A percentile compares a stretch with the other conserved stretches of the same genome.
phyloP scores from a whole-genome alignment of 2,888 invertebrate species.

The Trisateles emortualis region DNA sequence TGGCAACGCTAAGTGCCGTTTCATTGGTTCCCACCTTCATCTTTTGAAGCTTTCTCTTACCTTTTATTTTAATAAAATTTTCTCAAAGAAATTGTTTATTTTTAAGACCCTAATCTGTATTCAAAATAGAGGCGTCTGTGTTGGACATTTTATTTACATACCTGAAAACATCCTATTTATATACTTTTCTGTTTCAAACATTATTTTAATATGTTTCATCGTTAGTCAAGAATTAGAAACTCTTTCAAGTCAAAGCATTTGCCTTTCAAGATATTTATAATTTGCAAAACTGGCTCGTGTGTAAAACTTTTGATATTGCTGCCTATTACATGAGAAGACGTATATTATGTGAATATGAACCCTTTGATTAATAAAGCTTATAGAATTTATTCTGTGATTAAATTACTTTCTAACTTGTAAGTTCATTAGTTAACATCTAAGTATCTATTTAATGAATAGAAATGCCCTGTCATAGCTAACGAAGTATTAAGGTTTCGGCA shows the following conservation, averaged over 20 bases:
- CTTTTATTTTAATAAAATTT: slow-evolving; percentile 62
- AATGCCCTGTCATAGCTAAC: too few species aligned
- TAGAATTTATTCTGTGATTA: too few species aligned
- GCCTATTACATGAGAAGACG: too few species aligned
- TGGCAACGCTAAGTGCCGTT: slow-evolving; percentile 72
- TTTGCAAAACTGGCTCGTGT: not conserved
- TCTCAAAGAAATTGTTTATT: slow-evolving; percentile 40
- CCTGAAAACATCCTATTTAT: slow-evolving; percentile 12
- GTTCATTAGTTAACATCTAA: too few species aligned
- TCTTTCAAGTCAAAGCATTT: not conserved
- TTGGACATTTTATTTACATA: slow-evolving; percentile 41
- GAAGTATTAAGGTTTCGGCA: too few species aligned
- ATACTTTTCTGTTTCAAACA: slow-evolving; percentile 24
- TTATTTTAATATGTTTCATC: not conserved
- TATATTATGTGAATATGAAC: too few species aligned
- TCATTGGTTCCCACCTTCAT: slow-evolving; percentile 72
- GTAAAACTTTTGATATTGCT: too few species aligned
- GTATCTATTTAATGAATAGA: too few species aligned
- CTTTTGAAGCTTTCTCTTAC: slow-evolving; percentile 55
- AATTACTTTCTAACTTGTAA: too few species aligned
- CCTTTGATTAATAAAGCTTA: too few species aligned
- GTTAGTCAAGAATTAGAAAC: slow-evolving; percentile 1
- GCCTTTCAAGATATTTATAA: not conserved
- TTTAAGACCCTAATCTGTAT: slow-evolving; percentile 44
- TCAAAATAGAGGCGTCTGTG: slow-evolving; percentile 39